These are phyloP conservation scores for Apolygus lucorum DNA, from an alignment of 1,140 invertebrate species.

Conservation along the genomic window DNA sequence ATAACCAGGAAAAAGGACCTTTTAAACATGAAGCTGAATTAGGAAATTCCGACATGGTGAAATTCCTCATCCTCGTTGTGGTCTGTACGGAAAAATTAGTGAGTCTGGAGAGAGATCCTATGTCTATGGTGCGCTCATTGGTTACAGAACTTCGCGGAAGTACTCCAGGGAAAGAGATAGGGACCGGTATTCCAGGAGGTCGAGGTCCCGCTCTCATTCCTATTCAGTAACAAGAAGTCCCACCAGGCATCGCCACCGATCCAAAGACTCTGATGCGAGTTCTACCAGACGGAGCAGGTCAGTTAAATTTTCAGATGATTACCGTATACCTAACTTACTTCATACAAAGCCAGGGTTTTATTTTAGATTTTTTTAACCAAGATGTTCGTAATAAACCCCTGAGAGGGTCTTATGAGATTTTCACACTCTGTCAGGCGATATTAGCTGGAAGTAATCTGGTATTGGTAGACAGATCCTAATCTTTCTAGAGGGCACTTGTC, in stretches of 20 bases:
- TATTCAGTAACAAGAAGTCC: background rate
- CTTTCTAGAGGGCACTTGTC: too few species aligned
- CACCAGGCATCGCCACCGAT: background rate
- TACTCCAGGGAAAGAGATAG: slow-evolving; percentile 8
- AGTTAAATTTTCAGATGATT: background rate
- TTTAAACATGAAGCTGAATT: too few species aligned
- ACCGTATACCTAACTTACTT: background rate
- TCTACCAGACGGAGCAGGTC: background rate
- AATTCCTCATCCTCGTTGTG: too few species aligned
- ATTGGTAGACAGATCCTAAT: too few species aligned
- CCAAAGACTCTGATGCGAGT: background rate
- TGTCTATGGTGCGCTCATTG: background rate
- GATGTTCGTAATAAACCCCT: background rate
- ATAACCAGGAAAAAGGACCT: too few species aligned
- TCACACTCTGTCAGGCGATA: too few species aligned
- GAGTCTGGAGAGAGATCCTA: too few species aligned
- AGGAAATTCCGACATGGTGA: too few species aligned
- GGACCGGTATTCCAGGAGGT: background rate
- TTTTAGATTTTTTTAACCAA: background rate
- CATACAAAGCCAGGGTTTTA: background rate
- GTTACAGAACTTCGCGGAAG: background rate
- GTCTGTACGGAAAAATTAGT: too few species aligned
- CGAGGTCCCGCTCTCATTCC: slow-evolving; percentile 3
- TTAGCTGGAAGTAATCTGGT: too few species aligned
- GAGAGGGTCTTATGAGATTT: background rate